Base-by-base conservation (phyloP, 1,140 invertebrate species). In the Globodera ellingtonae region DNA sequence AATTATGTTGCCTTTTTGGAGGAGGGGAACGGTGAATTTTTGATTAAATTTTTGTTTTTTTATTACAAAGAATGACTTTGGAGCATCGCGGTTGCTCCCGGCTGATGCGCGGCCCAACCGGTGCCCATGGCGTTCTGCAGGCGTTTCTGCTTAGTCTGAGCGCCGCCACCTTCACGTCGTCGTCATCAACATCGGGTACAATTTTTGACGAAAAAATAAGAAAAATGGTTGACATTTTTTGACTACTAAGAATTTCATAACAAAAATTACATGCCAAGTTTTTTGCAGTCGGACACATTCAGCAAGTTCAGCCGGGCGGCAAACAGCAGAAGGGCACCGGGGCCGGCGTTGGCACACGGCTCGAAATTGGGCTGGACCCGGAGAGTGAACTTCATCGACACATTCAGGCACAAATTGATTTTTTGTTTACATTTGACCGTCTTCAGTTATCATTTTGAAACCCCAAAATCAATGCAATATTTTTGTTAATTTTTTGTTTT, bases 351-450 rank as follows among this genome's bases (percentile, higher is more conserved):
- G 56, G 56, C 15, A 62, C 56, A 4, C 56, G 46, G 67, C 67
- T 70, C 10, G 67, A 70, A 70, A 47, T 70, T 10, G 67, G 67
- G 35, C 70, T 87, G 52, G 86, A 88, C 78, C 86, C 86, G 10
- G 80, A 78, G 69, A 82, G 85, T 78, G 86, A 87, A 75, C 75
- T 87, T 35, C 87, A 87, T 77, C 83, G 86, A 18, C 75, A 86
- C 44, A 74, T 87, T 48, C 78, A 62, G 50, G 52, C 21, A n/a
- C 66, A 80, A 46, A 71, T 65, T 9, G 13, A 52, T 52, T 52
- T 52, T 52, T 52, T 52, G 52, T 6, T 24, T 6, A 52, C 15
- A 10, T 52, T 52, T 52, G 9, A 6, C 52, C 35, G 0, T 35
- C 35, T 35, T 35, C 35, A 35, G 35, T 35, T 35, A 35, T 35